Percentiles rank a stretch among this genome's conserved stretches.
These are phyloP conservation scores for Triplophysa bombifrons DNA, from an alignment of 2,797 vertebrate genomes.

Conservation along the genomic window DNA sequence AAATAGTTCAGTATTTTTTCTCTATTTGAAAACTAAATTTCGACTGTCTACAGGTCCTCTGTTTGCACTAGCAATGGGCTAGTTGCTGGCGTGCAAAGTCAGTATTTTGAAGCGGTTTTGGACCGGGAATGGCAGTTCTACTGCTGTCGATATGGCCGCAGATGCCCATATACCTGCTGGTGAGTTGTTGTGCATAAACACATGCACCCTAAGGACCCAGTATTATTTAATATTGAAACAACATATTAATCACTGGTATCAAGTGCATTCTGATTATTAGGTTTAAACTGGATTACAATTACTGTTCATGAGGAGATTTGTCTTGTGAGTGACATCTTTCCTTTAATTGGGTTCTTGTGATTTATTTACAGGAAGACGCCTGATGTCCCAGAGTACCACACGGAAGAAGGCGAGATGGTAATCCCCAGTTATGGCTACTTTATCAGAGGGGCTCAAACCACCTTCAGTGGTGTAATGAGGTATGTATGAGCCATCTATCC, in stretches of 20 bases:
- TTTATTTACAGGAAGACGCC: slow-evolving; percentile 81
- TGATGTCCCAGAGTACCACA: slow-evolving; percentile 85
- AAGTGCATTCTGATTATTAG: slow-evolving; percentile 4
- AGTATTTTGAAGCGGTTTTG: slow-evolving; percentile 91
- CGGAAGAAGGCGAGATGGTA: slow-evolving; percentile 90
- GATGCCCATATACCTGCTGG: slow-evolving; percentile 95
- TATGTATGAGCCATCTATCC: slow-evolving; percentile 63
- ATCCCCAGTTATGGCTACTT: slow-evolving; percentile 90
- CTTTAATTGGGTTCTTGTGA: slow-evolving; percentile 11
- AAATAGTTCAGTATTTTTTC: neutral
- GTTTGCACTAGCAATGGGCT: slow-evolving; percentile 93
- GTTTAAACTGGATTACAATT: neutral
- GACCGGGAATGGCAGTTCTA: slow-evolving; percentile 98
- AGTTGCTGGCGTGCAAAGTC: slow-evolving; percentile 93
- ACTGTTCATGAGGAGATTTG: neutral
- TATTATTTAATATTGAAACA: neutral
- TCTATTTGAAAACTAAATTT: neutral
- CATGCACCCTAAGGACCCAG: neutral
- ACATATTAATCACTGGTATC: neutral
- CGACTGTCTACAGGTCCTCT: slow-evolving; percentile 83
- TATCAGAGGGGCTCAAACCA: slow-evolving; percentile 93
- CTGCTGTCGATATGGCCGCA: slow-evolving; percentile 90
- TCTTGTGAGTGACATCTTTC: neutral
- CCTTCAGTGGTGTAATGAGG: slow-evolving; percentile 95
- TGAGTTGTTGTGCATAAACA: slow-evolving; percentile 68